These are phyloP conservation scores for Anguilla pacifica DNA, from an alignment of 2,797 vertebrate genomes.

Conservation along the genomic window DNA sequence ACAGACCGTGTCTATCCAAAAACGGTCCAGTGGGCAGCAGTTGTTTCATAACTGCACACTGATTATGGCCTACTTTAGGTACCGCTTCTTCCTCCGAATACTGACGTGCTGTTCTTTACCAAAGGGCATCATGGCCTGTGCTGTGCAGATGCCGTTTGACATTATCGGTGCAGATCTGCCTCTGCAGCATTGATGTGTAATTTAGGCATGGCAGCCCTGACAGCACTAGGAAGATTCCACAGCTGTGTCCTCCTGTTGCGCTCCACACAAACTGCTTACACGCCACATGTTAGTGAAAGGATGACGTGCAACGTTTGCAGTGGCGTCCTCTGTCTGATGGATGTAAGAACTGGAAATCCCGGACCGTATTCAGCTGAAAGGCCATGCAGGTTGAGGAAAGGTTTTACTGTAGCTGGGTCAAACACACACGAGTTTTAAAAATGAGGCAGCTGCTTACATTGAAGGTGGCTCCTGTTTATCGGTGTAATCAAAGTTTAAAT, in stretches of 20 bases:
- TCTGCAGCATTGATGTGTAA: background rate
- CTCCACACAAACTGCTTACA: background rate
- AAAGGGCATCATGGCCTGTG: background rate
- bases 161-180: slow-evolving; percentile 15
- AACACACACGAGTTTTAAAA: background rate
- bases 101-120: slow-evolving; percentile 6
- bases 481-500: background rate
- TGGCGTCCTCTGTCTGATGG: background rate
- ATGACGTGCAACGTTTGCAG: background rate
- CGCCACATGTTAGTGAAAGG: background rate
- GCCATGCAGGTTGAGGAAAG: background rate
- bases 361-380: background rate
- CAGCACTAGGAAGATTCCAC: background rate
- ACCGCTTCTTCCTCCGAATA: background rate
- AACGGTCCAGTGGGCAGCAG: background rate
- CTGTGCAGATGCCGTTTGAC: slow-evolving; percentile 6
- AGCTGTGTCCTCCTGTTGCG: background rate
- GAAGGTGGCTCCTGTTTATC: background rate
- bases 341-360: background rate
- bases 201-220: background rate
- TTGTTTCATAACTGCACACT: background rate
- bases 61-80: background rate
- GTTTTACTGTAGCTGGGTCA: background rate
- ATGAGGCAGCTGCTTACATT: background rate
- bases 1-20: background rate